A percentile compares a stretch with the other conserved stretches of the same genome.
These are phyloP conservation scores for Polydrusus pterygomalis DNA, from an alignment of 2,888 invertebrate species.

Conservation along the genomic window DNA sequence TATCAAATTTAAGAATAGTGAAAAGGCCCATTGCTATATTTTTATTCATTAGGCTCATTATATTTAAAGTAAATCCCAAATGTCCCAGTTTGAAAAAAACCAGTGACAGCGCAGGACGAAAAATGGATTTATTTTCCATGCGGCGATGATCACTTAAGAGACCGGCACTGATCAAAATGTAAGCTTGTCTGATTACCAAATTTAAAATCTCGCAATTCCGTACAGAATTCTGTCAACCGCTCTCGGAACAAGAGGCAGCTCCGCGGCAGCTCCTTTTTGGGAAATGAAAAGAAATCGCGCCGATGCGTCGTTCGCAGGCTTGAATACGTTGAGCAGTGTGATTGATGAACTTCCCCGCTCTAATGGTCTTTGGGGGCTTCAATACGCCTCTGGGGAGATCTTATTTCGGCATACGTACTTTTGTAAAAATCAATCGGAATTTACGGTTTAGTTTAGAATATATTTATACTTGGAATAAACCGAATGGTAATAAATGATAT, in stretches of 20 bases:
- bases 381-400: conserved; percentile 36
- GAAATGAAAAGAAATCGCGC: conserved; percentile 46
- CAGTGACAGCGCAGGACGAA: no score
- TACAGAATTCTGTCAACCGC: conserved; percentile 39
- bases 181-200: neutral
- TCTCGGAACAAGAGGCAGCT: conserved; percentile 39
- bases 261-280: conserved; percentile 38
- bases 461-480: no score
- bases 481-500: no score
- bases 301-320: conserved; percentile 52
- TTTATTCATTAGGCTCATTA: no score
- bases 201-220: conserved; percentile 12
- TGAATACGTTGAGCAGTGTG: conserved; percentile 51
- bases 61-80: no score
- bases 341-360: conserved; percentile 49
- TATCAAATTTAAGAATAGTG: no score
- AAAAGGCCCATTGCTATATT: no score
- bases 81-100: no score
- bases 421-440: conserved; percentile 23
- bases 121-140: no score
- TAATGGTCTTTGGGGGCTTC: conserved; percentile 43
- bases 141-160: no score
- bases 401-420: conserved; percentile 35
- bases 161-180: neutral
- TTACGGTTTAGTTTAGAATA: neutral